Conservation (phyloP, 2,888 invertebrate genomes). For the Eledona agricola region DNA sequence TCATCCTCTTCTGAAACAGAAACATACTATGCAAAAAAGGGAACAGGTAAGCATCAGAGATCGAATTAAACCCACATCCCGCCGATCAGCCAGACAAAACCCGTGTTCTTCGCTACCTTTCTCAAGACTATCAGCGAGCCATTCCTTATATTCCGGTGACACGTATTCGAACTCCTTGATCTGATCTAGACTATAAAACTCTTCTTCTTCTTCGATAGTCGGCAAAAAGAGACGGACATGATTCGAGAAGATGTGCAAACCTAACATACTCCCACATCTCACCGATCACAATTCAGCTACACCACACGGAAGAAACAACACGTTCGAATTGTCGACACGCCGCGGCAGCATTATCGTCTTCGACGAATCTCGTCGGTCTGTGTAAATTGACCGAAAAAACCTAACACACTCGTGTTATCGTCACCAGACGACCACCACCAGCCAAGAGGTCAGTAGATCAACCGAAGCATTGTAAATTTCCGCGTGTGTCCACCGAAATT, state of each 20-base stretch:
- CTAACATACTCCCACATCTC: conserved; percentile 74
- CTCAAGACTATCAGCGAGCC: conserved; percentile 75
- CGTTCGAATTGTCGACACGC: too few relatives aligned
- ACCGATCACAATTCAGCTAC: conserved; percentile 6
- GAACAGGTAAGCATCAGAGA: conserved; percentile 6
- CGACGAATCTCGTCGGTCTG: too few relatives aligned
- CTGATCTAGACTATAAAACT: conserved; percentile 81
- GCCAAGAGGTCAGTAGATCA: too few relatives aligned
- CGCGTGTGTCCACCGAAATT: neutral
- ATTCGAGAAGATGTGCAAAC: conserved; percentile 85
- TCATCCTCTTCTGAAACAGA: conserved; percentile 88
- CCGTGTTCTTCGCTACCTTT: conserved; percentile 54
- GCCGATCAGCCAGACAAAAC: neutral
- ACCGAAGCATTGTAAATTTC: too few relatives aligned
- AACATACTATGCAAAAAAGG: conserved; percentile 36
- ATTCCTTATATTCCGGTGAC: conserved; percentile 79
- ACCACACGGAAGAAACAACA: conserved; percentile 1
- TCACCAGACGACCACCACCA: too few relatives aligned
- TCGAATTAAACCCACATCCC: conserved; percentile 7
- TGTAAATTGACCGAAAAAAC: too few relatives aligned
- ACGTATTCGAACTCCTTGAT: conserved; percentile 88
- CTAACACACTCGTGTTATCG: too few relatives aligned
- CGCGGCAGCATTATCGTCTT: too few relatives aligned
- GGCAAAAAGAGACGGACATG: conserved; percentile 72
- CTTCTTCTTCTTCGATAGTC: conserved; percentile 67